Evolutionary conservation across 2,888 invertebrate genomes (phyloP).

Genomic region (Lasioglossum marginatum): DNA sequence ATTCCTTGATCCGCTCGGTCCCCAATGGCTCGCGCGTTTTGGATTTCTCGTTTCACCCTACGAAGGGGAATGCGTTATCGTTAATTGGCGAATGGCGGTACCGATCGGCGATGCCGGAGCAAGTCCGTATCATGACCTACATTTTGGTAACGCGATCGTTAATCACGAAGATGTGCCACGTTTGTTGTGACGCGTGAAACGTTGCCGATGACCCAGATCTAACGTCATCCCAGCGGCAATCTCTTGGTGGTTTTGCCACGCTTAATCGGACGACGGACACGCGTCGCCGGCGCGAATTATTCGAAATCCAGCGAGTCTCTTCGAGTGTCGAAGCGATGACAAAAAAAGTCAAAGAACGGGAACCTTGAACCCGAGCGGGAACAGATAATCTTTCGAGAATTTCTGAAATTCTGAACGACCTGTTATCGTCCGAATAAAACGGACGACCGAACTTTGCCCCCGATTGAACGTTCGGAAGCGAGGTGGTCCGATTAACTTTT

Average conservation of each 20-base stretch:
- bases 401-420: background rate
- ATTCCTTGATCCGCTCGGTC: background rate
- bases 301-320: background rate
- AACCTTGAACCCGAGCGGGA: constrained; percentile 11
- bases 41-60: background rate
- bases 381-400: background rate
- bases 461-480: background rate
- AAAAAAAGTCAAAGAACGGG: background rate
- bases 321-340: background rate
- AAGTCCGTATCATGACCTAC: constrained; percentile 51
- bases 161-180: constrained; percentile 55
- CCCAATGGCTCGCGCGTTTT: background rate
- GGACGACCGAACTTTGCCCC: background rate
- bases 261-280: background rate
- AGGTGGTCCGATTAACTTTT: background rate
- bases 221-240: constrained; percentile 45
- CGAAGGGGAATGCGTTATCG: background rate
- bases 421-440: background rate
- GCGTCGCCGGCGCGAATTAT: background rate
- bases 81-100: background rate
- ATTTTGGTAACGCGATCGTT: constrained; percentile 55
- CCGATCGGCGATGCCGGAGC: constrained; percentile 31
- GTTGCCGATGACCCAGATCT: constrained; percentile 60
- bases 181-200: constrained; percentile 64
- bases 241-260: constrained; percentile 20